Evolutionary conservation across 1,140 invertebrate genomes (phyloP).

Genomic region (Plectrocnemia conspersa): DNA sequence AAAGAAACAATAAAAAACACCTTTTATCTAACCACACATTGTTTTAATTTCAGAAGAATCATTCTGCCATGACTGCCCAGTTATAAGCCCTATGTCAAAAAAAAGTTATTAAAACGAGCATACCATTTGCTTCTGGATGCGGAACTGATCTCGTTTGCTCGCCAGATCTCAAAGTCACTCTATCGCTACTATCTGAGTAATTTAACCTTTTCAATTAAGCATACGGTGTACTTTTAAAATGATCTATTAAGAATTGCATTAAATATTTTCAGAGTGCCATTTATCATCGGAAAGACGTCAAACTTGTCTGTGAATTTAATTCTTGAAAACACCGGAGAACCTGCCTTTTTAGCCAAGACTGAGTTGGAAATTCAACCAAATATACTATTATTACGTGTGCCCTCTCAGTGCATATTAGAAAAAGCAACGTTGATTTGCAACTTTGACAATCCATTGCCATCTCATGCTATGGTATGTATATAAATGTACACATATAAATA

Average conservation of each 20-base stretch:
- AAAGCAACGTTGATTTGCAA: slow-evolving; percentile 21
- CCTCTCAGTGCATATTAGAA: slow-evolving; percentile 18
- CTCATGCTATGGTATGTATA: slow-evolving; percentile 8
- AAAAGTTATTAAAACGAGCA: slow-evolving; percentile 5
- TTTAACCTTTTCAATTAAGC: not conserved
- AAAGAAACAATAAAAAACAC: too few species aligned
- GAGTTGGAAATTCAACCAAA: slow-evolving; percentile 10
- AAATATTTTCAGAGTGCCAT: slow-evolving; percentile 24
- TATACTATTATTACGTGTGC: slow-evolving; percentile 21
- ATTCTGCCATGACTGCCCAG: slow-evolving; percentile 28
- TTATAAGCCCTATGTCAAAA: slow-evolving; percentile 18
- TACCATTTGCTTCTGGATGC: slow-evolving; percentile 32
- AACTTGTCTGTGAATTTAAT: slow-evolving; percentile 23
- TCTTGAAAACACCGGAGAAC: slow-evolving; percentile 28
- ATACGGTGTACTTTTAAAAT: not conserved
- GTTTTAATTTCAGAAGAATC: slow-evolving; percentile 23
- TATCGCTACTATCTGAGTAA: slow-evolving; percentile 14
- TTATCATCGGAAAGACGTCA: slow-evolving; percentile 20
- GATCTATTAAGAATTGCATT: not conserved
- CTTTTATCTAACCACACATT: too few species aligned
- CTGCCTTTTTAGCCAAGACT: slow-evolving; percentile 25
- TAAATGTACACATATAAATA: not conserved
- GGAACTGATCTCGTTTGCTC: slow-evolving; percentile 21
- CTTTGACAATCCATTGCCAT: slow-evolving; percentile 25
- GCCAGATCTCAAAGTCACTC: slow-evolving; percentile 22